Evolutionary conservation across 64 coral and sea anemone genomes (phyloP), one percentile per base, ranked within the genome.

Genomic region (Montipora efflorescens): DNA sequence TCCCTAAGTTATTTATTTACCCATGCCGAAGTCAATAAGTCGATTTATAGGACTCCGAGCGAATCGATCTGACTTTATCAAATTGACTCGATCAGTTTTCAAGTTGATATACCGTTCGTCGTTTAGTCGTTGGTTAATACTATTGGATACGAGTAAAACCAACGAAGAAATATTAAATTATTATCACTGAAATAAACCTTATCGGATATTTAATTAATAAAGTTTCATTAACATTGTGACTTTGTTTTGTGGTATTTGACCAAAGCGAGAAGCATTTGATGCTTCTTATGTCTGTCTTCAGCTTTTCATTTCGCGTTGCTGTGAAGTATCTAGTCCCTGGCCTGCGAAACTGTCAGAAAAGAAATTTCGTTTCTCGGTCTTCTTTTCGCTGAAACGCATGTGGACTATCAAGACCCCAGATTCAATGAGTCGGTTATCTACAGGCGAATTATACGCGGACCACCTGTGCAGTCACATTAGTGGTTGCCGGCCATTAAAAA

Each of bases 91-190:
- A 47, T 18, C 44, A 67, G n/a, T 70, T 50, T 43, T 70, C 64
- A 51, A 71, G 45, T 11, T 49, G 44, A 50, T 86, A 68, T 61
- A 46, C 82, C 64, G 82, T 86, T 86, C 82, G 82, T 86, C 64
- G 62, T 86, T 72, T 86, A 72, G 82, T 86, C 66, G 82, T 71
- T 86, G 61, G 62, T 21, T 64, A 86, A 72, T 45, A 50, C 20
- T 86, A 50, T 52, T 72, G 47, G 71, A 49, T 50, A 67, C 48
- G 7, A 64, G 4, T 57, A 9, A 49, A 46, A 18, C 82, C 82
- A 86, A 86, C 82, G 82, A 86, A n/a, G 28, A 86, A 72, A 49
- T 86, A 71, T 86, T 86, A 86, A 86, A 86, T 86, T 86, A 86
- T 86, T 86, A 71, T 71, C 59, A 71, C 66, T 86, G 66, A 86